A percentile compares a stretch with the other conserved stretches of the same genome.
Evolutionary conservation across 2,888 invertebrate species (phyloP).

Genomic region (Melinopterus prodromus): DNA sequence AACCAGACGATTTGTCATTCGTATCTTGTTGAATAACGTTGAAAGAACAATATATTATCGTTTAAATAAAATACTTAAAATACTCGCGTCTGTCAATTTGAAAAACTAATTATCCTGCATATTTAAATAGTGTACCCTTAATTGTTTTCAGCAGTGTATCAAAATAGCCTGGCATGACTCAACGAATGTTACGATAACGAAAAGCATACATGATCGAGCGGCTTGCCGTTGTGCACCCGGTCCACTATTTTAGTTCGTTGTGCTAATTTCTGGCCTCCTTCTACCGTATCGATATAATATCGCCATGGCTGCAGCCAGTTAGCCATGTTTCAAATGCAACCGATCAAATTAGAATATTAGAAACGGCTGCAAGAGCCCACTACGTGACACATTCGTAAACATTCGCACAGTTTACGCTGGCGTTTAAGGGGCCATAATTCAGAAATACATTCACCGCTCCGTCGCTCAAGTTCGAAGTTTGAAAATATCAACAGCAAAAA

Average conservation of each 20-base stretch:
- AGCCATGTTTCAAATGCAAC: background rate
- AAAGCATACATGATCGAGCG: background rate
- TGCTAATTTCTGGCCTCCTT: constrained; percentile 4
- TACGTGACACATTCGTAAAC: background rate
- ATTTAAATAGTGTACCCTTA: background rate
- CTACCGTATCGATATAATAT: background rate
- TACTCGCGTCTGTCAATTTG: no score
- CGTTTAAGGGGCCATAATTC: background rate
- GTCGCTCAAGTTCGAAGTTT: background rate
- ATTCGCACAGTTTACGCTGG: background rate
- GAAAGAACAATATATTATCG: no score
- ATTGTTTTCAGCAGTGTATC: background rate
- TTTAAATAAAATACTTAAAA: no score
- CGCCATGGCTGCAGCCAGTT: background rate
- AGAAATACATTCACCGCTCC: background rate
- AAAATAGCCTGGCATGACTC: background rate
- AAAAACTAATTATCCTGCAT: no score
- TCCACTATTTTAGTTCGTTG: background rate
- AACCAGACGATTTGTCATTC: no score
- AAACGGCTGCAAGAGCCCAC: background rate
- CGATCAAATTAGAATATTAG: constrained; percentile 4
- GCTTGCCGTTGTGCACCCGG: background rate
- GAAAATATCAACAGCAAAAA: background rate
- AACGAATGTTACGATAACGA: background rate
- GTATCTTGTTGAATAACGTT: no score